Conservation (phyloP, 2,888 invertebrate species). For the Carabus problematicus region DNA sequence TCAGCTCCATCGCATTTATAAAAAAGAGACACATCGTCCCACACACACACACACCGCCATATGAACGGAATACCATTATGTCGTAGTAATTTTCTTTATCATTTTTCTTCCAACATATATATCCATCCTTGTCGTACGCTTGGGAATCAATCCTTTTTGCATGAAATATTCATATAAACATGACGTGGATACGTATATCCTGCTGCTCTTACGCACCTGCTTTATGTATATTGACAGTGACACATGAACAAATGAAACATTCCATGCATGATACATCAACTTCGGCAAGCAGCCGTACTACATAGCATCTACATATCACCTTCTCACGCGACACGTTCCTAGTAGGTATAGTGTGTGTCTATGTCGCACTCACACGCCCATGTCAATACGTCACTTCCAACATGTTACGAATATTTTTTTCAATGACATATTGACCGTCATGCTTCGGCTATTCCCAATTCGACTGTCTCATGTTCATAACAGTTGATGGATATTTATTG, state of each 20-base stretch:
- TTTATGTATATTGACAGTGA: slow-evolving; percentile 41
- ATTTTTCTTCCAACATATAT: neutral
- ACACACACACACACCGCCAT: no score
- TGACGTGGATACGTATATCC: slow-evolving; percentile 2
- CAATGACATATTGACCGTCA: slow-evolving; percentile 33
- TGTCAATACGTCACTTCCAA: slow-evolving; percentile 6
- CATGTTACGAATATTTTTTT: slow-evolving; percentile 23
- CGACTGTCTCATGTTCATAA: neutral
- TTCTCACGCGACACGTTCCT: neutral
- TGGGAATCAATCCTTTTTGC: slow-evolving; percentile 32
- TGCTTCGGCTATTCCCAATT: slow-evolving; percentile 1
- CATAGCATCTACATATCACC: neutral
- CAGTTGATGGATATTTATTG: no score
- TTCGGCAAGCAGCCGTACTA: neutral
- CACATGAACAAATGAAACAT: slow-evolving; percentile 42
- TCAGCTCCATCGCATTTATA: no score
- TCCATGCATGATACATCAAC: slow-evolving; percentile 34
- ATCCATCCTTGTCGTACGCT: neutral
- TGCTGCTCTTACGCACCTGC: slow-evolving; percentile 1
- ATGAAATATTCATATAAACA: slow-evolving; percentile 39
- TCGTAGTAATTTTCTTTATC: no score
- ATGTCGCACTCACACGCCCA: neutral
- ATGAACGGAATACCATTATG: no score
- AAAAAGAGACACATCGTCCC: no score
- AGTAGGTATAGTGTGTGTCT: neutral